phyloP scores from a whole-genome alignment of 2,797 vertebrate genomes.

The Babyrousa celebensis region DNA sequence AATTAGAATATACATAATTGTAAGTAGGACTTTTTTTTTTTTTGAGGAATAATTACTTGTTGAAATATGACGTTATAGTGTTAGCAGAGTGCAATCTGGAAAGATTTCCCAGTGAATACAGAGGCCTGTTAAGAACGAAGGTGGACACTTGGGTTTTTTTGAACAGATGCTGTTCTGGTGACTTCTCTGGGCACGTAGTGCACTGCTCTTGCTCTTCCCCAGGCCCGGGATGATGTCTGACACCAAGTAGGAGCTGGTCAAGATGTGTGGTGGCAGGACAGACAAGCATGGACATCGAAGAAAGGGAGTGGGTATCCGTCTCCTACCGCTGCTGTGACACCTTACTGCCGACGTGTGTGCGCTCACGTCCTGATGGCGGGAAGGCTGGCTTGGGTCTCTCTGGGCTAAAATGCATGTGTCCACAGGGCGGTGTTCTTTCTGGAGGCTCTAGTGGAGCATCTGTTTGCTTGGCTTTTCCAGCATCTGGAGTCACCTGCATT shows the following conservation, averaged over 20 bases:
- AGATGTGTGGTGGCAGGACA: neutral
- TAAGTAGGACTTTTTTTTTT: constrained; percentile 83
- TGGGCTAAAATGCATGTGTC: neutral
- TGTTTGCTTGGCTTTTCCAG: neutral
- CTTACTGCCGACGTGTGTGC: neutral
- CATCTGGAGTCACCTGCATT: neutral
- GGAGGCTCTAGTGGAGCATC: neutral
- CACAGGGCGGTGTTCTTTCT: neutral
- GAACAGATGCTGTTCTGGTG: constrained; percentile 17
- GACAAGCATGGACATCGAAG: neutral
- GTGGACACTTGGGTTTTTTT: neutral
- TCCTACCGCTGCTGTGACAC: neutral
- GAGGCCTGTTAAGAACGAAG: constrained; percentile 44
- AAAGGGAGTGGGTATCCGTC: neutral
- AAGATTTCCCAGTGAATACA: constrained; percentile 57
- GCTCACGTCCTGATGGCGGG: neutral
- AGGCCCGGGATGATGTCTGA: neutral
- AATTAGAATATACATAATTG: constrained; percentile 90
- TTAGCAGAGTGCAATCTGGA: constrained; percentile 62
- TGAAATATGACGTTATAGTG: constrained; percentile 85
- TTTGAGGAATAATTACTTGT: constrained; percentile 83
- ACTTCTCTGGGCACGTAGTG: neutral
- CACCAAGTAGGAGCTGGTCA: neutral
- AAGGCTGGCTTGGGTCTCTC: neutral
- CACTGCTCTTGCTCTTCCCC: neutral